These are phyloP conservation scores for Lasioglossum morio DNA, from an alignment of 2,888 invertebrate species.

Conservation along the genomic window DNA sequence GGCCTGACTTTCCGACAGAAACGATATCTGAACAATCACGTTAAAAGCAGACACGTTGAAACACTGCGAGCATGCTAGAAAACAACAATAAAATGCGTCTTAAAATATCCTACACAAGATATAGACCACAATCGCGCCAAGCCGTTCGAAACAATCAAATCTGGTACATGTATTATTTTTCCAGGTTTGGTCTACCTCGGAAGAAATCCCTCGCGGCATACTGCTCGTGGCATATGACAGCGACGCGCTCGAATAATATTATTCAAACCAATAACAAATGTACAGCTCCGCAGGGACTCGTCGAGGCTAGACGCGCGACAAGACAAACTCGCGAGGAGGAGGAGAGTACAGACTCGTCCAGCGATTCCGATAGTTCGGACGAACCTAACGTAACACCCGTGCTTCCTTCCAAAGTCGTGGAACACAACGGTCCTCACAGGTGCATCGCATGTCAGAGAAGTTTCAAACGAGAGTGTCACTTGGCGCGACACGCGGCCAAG, in stretches of 20 bases:
- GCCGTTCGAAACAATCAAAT: constrained; percentile 41
- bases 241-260: constrained; percentile 39
- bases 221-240: constrained; percentile 45
- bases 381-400: background rate
- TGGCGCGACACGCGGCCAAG: constrained; percentile 34
- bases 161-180: constrained; percentile 75
- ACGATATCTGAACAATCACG: constrained; percentile 86
- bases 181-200: constrained; percentile 70
- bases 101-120: constrained; percentile 30
- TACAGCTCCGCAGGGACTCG: constrained; percentile 13
- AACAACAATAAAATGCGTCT: constrained; percentile 35
- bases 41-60: constrained; percentile 84
- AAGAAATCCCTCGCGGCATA: constrained; percentile 61
- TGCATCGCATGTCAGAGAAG: constrained; percentile 62
- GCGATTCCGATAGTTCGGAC: background rate
- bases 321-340: background rate
- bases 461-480: constrained; percentile 58
- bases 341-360: constrained; percentile 9
- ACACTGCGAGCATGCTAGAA: constrained; percentile 62
- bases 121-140: constrained; percentile 1
- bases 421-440: constrained; percentile 1
- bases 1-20: constrained; percentile 86
- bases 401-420: background rate
- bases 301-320: background rate
- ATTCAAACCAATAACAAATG: constrained; percentile 29